Percentiles rank a stretch among this genome's conserved stretches.
Evolutionary conservation across 2,797 vertebrate genomes (phyloP).

Genomic region (Selene dorsalis): DNA sequence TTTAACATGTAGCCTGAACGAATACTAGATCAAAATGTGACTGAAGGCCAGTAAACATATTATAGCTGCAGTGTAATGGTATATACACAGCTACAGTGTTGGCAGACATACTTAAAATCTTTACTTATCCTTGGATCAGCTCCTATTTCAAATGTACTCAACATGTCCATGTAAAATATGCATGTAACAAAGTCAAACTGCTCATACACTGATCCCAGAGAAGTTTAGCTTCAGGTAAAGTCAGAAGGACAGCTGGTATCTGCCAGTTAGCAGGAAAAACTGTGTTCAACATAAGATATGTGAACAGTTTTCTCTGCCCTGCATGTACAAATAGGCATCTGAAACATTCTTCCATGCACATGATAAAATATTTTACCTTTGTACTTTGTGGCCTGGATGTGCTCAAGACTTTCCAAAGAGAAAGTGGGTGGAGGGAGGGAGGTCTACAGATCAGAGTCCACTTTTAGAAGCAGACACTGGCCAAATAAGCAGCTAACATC

Average conservation of each 20-base stretch:
- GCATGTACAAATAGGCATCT: not conserved
- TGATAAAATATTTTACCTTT: not conserved
- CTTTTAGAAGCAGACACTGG: slow-evolving; percentile 18
- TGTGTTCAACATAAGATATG: not conserved
- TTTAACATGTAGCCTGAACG: no score
- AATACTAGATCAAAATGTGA: not conserved
- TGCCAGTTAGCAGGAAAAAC: not conserved
- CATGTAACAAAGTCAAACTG: not conserved
- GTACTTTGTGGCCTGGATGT: not conserved
- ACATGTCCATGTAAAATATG: not conserved
- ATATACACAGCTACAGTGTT: not conserved
- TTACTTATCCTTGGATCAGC: not conserved
- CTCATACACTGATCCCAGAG: not conserved
- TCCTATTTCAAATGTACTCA: not conserved
- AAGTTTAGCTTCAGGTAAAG: not conserved
- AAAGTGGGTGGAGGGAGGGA: not conserved
- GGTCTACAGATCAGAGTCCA: slow-evolving; percentile 20
- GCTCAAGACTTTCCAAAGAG: not conserved
- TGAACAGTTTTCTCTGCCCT: not conserved
- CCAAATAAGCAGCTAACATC: slow-evolving; percentile 39
- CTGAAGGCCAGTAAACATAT: not conserved
- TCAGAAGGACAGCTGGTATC: not conserved
- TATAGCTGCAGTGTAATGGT: not conserved
- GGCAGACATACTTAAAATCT: not conserved
- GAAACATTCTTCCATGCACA: not conserved